phyloP scores from a whole-genome alignment of 2,888 invertebrate genomes.

The Drosophila meridionalis region DNA sequence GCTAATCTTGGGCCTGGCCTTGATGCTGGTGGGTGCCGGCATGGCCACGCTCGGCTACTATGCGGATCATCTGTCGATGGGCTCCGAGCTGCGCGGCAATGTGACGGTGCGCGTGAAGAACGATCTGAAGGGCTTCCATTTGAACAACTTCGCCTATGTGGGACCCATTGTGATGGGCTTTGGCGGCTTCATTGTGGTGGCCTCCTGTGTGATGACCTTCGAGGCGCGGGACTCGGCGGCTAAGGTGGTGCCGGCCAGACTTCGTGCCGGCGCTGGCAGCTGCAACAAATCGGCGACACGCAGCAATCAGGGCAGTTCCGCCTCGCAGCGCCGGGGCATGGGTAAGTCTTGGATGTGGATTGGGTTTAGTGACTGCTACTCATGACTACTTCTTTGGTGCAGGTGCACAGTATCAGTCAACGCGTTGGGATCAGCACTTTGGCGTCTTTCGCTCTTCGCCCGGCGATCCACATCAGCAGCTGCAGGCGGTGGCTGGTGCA shows the following conservation, averaged over 20 bases:
- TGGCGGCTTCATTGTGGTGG: constrained; percentile 98
- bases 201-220: constrained; percentile 99
- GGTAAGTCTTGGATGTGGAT: constrained; percentile 62
- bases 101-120: constrained; percentile 92
- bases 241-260: constrained; percentile 93
- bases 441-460: constrained; percentile 89
- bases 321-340: constrained; percentile 83
- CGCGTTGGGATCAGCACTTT: constrained; percentile 88
- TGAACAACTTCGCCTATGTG: constrained; percentile 96
- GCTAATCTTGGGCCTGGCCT: constrained; percentile 92
- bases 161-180: constrained; percentile 99
- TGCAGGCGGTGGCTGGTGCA: constrained; percentile 75
- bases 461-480: constrained; percentile 83
- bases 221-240: constrained; percentile 98
- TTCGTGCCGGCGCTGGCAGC: constrained; percentile 85
- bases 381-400: no score
- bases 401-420: constrained; percentile 82
- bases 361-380: background rate
- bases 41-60: constrained; percentile 97
- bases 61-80: constrained; percentile 92
- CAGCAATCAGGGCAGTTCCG: constrained; percentile 83
- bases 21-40: constrained; percentile 94
- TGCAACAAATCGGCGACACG: constrained; percentile 77
- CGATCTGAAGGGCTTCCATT: constrained; percentile 92
- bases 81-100: constrained; percentile 92